These are phyloP conservation scores for Larimichthys polyactis DNA, from an alignment of 2,113 vertebrate genomes.

Conservation along the genomic window DNA sequence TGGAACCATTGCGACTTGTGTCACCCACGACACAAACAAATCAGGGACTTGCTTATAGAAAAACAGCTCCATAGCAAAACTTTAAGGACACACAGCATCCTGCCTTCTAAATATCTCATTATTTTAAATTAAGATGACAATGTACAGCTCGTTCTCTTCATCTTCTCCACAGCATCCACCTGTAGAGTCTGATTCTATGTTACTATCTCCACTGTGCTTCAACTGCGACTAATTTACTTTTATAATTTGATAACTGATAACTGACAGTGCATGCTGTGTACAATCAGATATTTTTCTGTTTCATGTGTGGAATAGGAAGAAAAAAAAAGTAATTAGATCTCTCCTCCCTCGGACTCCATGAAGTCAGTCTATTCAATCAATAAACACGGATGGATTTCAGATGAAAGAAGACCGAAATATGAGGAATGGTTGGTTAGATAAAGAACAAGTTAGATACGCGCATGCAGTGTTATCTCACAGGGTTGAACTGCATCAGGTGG, in stretches of 20 bases:
- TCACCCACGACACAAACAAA: too few relatives aligned
- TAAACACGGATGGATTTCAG: slow-evolving; percentile 2
- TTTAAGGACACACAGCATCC: too few relatives aligned
- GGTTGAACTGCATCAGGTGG: neutral
- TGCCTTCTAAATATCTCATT: neutral
- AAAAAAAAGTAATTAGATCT: neutral
- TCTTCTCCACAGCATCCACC: neutral
- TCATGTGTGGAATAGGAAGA: neutral
- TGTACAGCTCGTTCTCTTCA: neutral
- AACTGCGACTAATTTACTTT: slow-evolving; percentile 1
- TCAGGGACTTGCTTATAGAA: too few relatives aligned
- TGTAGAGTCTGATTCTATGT: neutral
- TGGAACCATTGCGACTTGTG: too few relatives aligned
- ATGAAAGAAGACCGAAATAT: neutral
- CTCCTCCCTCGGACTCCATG: neutral
- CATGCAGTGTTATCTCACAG: neutral
- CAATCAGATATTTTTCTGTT: neutral
- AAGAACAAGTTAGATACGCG: neutral
- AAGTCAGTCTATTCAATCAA: neutral
- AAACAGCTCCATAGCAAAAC: too few relatives aligned
- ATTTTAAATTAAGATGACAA: neutral
- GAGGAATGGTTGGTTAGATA: neutral
- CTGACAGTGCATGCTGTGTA: neutral
- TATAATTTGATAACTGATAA: neutral
- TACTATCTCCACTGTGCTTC: slow-evolving; percentile 8